These are phyloP conservation scores for Charaxes varanes DNA, from an alignment of 1,140 invertebrate genomes.

Conservation along the genomic window DNA sequence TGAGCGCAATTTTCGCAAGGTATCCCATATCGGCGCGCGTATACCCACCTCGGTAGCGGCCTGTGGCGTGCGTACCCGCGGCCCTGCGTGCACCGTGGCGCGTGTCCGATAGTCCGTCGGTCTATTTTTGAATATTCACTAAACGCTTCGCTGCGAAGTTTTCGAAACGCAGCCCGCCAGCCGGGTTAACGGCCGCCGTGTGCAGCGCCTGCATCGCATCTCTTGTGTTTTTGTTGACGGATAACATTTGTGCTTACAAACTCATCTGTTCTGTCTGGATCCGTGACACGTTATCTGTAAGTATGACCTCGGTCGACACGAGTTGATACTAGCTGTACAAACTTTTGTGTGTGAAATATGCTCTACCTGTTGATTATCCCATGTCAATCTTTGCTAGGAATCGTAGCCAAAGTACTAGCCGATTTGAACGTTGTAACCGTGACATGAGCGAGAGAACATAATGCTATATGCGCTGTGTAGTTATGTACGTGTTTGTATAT, in stretches of 20 bases:
- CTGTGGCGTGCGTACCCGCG: constrained; percentile 33
- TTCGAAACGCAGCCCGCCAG: constrained; percentile 64
- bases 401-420: constrained; percentile 28
- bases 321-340: constrained; percentile 40
- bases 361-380: constrained; percentile 46
- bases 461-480: constrained; percentile 15
- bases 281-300: constrained; percentile 66
- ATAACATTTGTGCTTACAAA: constrained; percentile 65
- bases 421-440: constrained; percentile 30
- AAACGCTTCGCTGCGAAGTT: constrained; percentile 64
- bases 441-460: constrained; percentile 22
- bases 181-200: constrained; percentile 63
- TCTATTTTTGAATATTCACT: constrained; percentile 73
- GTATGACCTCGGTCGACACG: constrained; percentile 65
- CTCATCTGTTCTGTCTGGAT: constrained; percentile 42
- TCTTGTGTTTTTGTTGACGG: constrained; percentile 70
- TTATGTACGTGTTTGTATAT: constrained; percentile 11
- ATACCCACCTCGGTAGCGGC: constrained; percentile 28
- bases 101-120: constrained; percentile 45
- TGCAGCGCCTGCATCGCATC: constrained; percentile 58
- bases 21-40: constrained; percentile 30
- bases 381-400: constrained; percentile 15
- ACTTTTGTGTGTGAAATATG: constrained; percentile 19
- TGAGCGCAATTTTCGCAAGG: constrained; percentile 45
- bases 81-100: constrained; percentile 37